Base-by-base conservation (phyloP, 2,888 invertebrate species). In the Trachelus tabidus region DNA sequence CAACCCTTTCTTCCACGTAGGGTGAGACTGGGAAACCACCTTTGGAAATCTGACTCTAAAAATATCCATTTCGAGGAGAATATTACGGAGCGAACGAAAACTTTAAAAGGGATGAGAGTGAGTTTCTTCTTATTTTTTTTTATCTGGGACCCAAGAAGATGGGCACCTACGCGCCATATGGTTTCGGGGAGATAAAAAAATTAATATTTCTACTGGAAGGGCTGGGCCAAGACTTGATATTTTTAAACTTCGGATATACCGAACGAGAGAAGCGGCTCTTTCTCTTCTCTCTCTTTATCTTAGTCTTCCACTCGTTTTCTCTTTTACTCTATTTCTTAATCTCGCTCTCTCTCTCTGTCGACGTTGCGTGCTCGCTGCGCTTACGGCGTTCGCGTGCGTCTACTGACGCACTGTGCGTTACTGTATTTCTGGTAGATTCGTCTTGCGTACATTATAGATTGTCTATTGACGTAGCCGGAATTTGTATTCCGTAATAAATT, bases 81-180 rank as follows among this genome's bases (percentile, higher is more conserved):
- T 56, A 56, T 56, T 56, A 56, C 56, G 56, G 23, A 23, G 56
- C 56, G 23, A 56, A 56, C 56, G 56, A 56, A 56, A 56, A 56
- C 23, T 56, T 56, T 56, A 56, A 56, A 56, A 56, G 56, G 56
- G 56, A 56, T 23, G 56, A 23, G 56, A 56, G 56, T 56, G 56
- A 56, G 56, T 56, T 56, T 1, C 56, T 56, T 56, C 56, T 56
- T 56, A 23, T 56, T 83, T 81, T 79, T 76, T 75, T 73, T 78
- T 34, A 56, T 73, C 35, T 31, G 34, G 23, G 74, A 33, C 78
- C 71, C 81, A 77, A 85, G 84, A 85, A 81, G 82, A 84, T 83
- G 82, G 79, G 83, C 81, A 84, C 83, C 82, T 85, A 84, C 85
- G 87, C 85, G 85, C 88, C 89, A 88, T 88, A 86, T 88, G 88